phyloP scores from a whole-genome alignment of 2,797 vertebrate species.

The Lutjanus campechanus region DNA sequence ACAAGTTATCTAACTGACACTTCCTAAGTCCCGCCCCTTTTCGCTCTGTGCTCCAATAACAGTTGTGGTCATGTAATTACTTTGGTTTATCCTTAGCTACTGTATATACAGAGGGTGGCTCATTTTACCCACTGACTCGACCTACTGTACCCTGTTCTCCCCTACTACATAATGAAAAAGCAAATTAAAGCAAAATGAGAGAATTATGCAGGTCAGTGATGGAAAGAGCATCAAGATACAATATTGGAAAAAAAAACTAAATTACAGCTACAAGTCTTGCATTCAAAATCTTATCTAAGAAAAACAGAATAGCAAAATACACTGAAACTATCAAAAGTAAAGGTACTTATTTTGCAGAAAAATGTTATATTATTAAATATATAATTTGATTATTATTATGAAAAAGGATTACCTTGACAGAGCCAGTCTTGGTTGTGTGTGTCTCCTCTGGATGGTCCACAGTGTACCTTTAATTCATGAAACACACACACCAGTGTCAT shows the following conservation, averaged over 20 bases:
- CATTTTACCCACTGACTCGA: no score
- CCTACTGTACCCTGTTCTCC: no score
- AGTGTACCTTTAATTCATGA: conserved; percentile 86
- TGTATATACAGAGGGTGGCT: no score
- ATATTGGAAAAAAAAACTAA: neutral
- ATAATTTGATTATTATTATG: neutral
- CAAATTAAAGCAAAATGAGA: neutral
- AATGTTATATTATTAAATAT: neutral
- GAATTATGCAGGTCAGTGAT: neutral
- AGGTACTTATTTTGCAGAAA: neutral
- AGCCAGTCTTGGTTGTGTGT: conserved; percentile 73
- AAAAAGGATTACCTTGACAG: conserved; percentile 82
- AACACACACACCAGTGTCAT: conserved; percentile 22
- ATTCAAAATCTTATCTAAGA: neutral
- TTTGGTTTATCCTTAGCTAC: no score
- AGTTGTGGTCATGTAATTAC: no score
- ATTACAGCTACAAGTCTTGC: neutral
- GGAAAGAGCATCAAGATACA: no score
- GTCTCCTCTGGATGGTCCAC: conserved; percentile 86
- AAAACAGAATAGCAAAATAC: neutral
- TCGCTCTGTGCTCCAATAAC: no score
- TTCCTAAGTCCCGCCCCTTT: no score
- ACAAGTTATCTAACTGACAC: no score
- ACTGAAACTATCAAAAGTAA: neutral
- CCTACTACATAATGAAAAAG: neutral